These are phyloP conservation scores for Nymphalis c-album DNA, from an alignment of 2,888 invertebrate genomes.

Conservation along the genomic window DNA sequence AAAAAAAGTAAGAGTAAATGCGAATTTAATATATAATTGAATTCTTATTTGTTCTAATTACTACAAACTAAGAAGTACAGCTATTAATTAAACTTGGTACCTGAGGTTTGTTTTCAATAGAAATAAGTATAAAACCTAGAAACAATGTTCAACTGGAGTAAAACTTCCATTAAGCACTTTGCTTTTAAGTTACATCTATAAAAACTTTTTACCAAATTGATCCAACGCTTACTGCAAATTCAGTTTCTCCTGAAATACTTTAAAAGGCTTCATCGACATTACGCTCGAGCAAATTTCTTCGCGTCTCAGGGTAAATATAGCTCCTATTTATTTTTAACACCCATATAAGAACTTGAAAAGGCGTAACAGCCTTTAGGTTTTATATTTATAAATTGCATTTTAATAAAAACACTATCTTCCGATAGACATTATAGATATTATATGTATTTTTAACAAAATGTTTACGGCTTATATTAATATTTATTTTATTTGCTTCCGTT, in stretches of 20 bases:
- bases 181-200: slow-evolving; percentile 22
- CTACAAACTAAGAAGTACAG: neutral
- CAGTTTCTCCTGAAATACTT: slow-evolving; percentile 29
- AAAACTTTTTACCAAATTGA: slow-evolving; percentile 26
- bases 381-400: neutral
- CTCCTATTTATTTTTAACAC: slow-evolving; percentile 15
- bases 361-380: neutral
- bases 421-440: neutral
- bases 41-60: too few species aligned
- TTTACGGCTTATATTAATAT: too few species aligned
- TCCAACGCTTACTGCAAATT: slow-evolving; percentile 25
- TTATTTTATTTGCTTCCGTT: too few species aligned
- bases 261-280: slow-evolving; percentile 22
- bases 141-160: slow-evolving; percentile 22
- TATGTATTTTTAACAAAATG: neutral
- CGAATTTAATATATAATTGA: too few species aligned
- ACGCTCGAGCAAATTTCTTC: slow-evolving; percentile 11
- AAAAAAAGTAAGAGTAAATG: too few species aligned
- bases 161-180: slow-evolving; percentile 26
- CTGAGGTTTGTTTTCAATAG: slow-evolving; percentile 16
- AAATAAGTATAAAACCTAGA: slow-evolving; percentile 12
- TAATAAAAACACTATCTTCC: neutral
- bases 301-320: slow-evolving; percentile 21
- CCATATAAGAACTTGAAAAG: neutral
- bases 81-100: slow-evolving; percentile 10